phyloP scores from a whole-genome alignment of 2,888 invertebrate genomes.

The Dryobotodes eremita region DNA sequence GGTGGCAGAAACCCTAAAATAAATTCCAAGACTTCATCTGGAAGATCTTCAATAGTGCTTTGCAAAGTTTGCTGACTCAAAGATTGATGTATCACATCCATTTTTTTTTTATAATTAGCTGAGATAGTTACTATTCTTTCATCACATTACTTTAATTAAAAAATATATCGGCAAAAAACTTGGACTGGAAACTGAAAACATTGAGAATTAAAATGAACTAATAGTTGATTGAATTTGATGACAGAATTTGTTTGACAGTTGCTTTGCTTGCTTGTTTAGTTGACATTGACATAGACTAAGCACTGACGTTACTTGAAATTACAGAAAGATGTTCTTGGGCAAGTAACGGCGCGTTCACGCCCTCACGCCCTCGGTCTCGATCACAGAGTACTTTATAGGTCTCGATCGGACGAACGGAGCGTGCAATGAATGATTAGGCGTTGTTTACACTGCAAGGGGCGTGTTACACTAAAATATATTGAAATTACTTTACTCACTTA shows the following conservation, averaged over 20 bases:
- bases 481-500: no score
- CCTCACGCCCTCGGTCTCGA: no score
- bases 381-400: no score
- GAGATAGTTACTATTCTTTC: slow-evolving; percentile 38
- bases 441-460: no score
- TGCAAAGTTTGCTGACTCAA: slow-evolving; percentile 79
- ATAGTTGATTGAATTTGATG: slow-evolving; percentile 62
- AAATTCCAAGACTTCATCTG: slow-evolving; percentile 98
- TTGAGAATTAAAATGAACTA: slow-evolving; percentile 56
- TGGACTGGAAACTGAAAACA: slow-evolving; percentile 63
- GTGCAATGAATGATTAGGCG: no score
- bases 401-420: no score
- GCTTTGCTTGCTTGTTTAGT: background rate
- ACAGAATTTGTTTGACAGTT: slow-evolving; percentile 57
- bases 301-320: background rate
- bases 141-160: slow-evolving; percentile 63
- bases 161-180: slow-evolving; percentile 49
- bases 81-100: slow-evolving; percentile 83
- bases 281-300: background rate
- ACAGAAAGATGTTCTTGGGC: no score
- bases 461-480: no score
- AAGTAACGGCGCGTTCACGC: no score
- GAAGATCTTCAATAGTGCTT: slow-evolving; percentile 92
- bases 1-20: slow-evolving; percentile 97
- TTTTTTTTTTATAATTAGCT: slow-evolving; percentile 65